Percentiles rank a stretch among this genome's conserved stretches.
phyloP scores from a whole-genome alignment of 1,140 invertebrate genomes.

The Sinonovacula constricta region DNA sequence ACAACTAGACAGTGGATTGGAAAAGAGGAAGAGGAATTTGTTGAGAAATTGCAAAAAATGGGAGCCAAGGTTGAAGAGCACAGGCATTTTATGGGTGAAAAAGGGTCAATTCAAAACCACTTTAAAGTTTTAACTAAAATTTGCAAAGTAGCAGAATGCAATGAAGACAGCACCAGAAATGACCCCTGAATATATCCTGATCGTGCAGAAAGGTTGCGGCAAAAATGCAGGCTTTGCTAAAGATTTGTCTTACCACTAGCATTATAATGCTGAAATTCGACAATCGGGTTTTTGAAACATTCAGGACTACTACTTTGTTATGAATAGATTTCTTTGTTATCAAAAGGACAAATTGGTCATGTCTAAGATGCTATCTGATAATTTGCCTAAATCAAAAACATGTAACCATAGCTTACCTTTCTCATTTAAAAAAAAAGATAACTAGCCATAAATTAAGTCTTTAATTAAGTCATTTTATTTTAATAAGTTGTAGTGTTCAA shows the following conservation, averaged over 20 bases:
- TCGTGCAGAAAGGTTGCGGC: constrained; percentile 14
- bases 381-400: too few species aligned
- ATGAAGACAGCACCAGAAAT: neutral
- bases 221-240: constrained; percentile 21
- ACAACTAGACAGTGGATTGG: constrained; percentile 88
- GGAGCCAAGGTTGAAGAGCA: constrained; percentile 83
- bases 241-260: neutral
- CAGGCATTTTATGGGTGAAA: constrained; percentile 84
- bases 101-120: constrained; percentile 84
- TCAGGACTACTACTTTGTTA: too few species aligned
- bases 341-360: too few species aligned
- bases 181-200: neutral
- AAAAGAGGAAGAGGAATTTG: constrained; percentile 88
- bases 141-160: constrained; percentile 9
- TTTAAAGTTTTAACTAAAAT: constrained; percentile 83
- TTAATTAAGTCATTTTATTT: too few species aligned
- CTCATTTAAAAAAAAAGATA: too few species aligned
- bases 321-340: too few species aligned
- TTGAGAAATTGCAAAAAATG: constrained; percentile 83
- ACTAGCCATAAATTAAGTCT: too few species aligned
- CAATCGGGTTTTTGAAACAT: neutral
- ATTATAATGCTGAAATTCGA: neutral
- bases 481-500: too few species aligned
- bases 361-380: too few species aligned
- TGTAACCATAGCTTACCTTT: too few species aligned